phyloP scores from a whole-genome alignment of 2,113 vertebrate species.

The Pelecanoides urinatrix region DNA sequence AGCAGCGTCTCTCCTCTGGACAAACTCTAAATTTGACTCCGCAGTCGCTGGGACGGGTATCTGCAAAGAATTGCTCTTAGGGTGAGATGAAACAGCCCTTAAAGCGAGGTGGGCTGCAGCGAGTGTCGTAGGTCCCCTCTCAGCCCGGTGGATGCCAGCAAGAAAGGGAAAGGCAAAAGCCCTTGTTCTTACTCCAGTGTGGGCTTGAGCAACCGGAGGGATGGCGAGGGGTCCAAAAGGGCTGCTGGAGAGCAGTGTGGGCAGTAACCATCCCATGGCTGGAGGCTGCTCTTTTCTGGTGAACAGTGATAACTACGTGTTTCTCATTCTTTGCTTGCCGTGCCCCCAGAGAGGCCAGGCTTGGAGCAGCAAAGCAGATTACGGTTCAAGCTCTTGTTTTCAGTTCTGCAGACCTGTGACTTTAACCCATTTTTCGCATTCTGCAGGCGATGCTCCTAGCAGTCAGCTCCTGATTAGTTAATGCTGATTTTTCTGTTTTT shows the following conservation, averaged over 20 bases:
- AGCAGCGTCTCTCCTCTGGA: rapidly evolving
- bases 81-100: neutral
- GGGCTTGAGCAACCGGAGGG: neutral
- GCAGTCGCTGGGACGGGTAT: rapidly evolving
- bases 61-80: neutral
- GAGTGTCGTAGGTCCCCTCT: neutral
- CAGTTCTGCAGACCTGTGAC: slow-evolving; percentile 4
- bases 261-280: neutral
- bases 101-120: rapidly evolving
- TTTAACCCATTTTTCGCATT: slow-evolving; percentile 7
- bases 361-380: slow-evolving; percentile 41
- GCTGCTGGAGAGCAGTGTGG: neutral
- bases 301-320: neutral
- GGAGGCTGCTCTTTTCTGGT: slow-evolving; percentile 13
- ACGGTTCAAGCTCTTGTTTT: slow-evolving; percentile 15
- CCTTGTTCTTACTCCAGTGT: rapidly evolving
- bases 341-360: slow-evolving; percentile 41
- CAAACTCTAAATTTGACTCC: neutral
- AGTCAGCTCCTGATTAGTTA: neutral
- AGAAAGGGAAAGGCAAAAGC: neutral
- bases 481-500: neutral
- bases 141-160: neutral
- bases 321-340: slow-evolving; percentile 34
- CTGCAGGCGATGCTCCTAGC: neutral
- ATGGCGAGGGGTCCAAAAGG: neutral